Evolutionary conservation across 2,113 vertebrate species (phyloP).

Genomic region (Pyrgilauda ruficollis): DNA sequence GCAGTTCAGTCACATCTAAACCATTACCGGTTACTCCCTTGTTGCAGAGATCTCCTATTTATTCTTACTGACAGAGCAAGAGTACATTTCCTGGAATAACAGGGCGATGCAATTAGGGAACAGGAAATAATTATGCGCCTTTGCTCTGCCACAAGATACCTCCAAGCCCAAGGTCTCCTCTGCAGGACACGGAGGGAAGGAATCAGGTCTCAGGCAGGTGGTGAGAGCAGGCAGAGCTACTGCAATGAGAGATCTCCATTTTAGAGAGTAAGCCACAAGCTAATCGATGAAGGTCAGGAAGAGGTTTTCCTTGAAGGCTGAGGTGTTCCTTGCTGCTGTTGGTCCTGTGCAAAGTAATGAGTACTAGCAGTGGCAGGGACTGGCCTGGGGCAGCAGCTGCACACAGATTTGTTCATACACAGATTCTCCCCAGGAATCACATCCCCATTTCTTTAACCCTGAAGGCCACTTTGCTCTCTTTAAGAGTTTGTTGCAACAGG

Average conservation of each 20-base stretch:
- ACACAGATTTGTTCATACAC: neutral
- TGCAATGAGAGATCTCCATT: constrained; percentile 6
- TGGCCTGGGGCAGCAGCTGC: neutral
- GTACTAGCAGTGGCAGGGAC: neutral
- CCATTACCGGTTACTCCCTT: constrained; percentile 25
- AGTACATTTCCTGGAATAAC: constrained; percentile 54
- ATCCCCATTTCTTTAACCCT: neutral
- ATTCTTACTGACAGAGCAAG: constrained; percentile 40
- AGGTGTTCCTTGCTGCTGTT: neutral
- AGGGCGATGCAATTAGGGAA: constrained; percentile 21
- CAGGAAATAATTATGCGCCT: constrained; percentile 50
- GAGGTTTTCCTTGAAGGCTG: constrained; percentile 45
- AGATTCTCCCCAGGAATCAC: neutral
- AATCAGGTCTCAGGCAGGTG: neutral
- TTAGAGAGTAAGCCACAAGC: neutral
- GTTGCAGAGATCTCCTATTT: constrained; percentile 41
- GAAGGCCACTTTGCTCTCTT: neutral
- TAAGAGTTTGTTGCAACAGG: neutral
- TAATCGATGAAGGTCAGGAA: constrained; percentile 35
- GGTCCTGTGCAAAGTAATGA: constrained; percentile 14
- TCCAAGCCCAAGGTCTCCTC: constrained; percentile 41
- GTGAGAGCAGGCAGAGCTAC: constrained; percentile 2
- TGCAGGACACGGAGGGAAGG: neutral
- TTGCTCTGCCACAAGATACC: neutral
- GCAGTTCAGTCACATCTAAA: constrained; percentile 42